Evolutionary conservation across 1,140 invertebrate genomes (phyloP), one percentile per base, ranked within the genome.

Genomic region (Steinernema feltiae): DNA sequence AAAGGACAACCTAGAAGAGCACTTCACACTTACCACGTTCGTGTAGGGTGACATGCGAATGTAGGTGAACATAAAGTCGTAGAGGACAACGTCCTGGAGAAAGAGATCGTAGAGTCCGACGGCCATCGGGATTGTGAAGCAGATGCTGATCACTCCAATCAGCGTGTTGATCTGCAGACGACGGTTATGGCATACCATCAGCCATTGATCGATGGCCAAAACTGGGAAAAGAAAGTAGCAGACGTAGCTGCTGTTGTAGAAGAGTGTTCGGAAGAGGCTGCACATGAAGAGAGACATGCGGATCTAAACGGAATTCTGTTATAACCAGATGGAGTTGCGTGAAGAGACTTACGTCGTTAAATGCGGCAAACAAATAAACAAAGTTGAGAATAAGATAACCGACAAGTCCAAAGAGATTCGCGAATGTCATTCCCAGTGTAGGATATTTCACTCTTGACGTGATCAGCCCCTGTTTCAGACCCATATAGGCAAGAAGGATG

Each of bases 201-300:
- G 76, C 46, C 82, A 82, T 75, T 82, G 81, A 32, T 82, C 81
- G n/a, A 82, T 82, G 1, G 81, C 81, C n/a, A 82, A 69, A 3
- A 82, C 80, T 0, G 81, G 81, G 74, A 82, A 82, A 12, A 82
- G 63, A 71, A 82, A 82, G 48, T 82, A 82, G 53, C 81, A 82
- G 7, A 85, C 83, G 69, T 82, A 82, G 31, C 81, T 75, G 15
- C 83, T 74, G 48, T 82, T 82, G 81, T 85, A 82, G 30, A 82
- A 72, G 1, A 82, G 73, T 1, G 81, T 82, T 32, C 81, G 78
- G 48, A 82, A 48, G 29, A 82, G 82, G 32, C 70, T 74, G 30
- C 81, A 82, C 21, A 73, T 81, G 53, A 82, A 82, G n/a, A 82
- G 48, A 0, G 80, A 82, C 21, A 82, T 48, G 35, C 73, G 63